These are phyloP conservation scores for Epizoanthus fatuus DNA, from an alignment of 92 coral and sea anemone genomes.

Conservation along the genomic window DNA sequence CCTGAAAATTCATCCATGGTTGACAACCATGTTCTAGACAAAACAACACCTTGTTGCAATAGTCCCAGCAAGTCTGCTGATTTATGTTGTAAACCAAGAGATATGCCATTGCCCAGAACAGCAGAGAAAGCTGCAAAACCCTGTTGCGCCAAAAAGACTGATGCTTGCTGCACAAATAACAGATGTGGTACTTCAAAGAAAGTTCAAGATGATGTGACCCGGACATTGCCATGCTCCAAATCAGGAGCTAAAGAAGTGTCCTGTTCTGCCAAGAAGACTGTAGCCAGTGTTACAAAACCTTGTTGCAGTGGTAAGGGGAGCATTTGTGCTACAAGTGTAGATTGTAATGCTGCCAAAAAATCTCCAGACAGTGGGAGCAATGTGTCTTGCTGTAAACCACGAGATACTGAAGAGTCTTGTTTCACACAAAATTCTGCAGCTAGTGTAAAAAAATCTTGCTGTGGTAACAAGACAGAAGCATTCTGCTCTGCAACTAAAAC, in stretches of 20 bases:
- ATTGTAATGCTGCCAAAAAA: not conserved
- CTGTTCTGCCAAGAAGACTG: not conserved
- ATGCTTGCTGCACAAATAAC: not conserved
- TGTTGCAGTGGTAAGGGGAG: not conserved
- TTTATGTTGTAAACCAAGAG: slow-evolving; percentile 1
- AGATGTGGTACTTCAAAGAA: not conserved
- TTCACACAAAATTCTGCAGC: not conserved
- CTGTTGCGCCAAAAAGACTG: not conserved
- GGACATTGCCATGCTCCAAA: not conserved
- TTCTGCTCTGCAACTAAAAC: not conserved
- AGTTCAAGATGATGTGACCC: not conserved
- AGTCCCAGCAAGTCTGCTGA: not conserved
- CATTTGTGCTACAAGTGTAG: not conserved
- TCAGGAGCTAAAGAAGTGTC: not conserved
- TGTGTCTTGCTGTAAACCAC: slow-evolving; percentile 6
- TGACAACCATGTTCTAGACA: too few relatives aligned
- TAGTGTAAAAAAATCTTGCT: not conserved
- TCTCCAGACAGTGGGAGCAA: not conserved
- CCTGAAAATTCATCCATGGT: too few relatives aligned
- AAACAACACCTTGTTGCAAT: too few relatives aligned
- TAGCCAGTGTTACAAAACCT: not conserved
- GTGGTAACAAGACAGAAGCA: not conserved
- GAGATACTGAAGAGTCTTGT: not conserved
- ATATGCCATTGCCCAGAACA: not conserved
- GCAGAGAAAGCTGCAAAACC: not conserved